phyloP scores from a whole-genome alignment of 2,797 vertebrate genomes.

The Chrosomus eos region DNA sequence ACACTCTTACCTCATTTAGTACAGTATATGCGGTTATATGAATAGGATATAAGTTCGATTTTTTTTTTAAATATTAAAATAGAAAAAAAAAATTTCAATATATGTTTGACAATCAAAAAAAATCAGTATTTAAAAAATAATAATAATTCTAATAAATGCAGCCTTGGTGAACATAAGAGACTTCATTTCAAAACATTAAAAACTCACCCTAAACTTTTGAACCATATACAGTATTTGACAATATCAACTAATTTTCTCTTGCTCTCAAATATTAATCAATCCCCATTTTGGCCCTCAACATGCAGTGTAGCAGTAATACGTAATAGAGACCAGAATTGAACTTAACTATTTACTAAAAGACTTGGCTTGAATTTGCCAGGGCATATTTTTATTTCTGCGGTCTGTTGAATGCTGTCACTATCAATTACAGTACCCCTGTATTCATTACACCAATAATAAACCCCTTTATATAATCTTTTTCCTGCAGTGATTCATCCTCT shows the following conservation, averaged over 20 bases:
- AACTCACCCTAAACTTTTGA: conserved; percentile 16
- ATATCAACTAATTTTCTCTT: not conserved
- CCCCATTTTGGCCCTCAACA: not conserved
- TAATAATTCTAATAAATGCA: not conserved
- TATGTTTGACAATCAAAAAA: too few species aligned
- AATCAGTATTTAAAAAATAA: too few species aligned
- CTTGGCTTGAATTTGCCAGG: conserved; percentile 10
- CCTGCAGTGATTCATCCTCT: conserved; percentile 36
- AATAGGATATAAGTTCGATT: too few species aligned
- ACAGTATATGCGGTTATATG: too few species aligned
- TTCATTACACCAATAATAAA: conserved; percentile 34
- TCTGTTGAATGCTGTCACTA: conserved; percentile 35
- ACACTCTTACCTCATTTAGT: too few species aligned
- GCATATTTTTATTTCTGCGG: conserved; percentile 41
- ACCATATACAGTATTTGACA: conserved; percentile 4
- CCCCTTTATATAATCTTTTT: conserved; percentile 32
- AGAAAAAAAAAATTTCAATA: not conserved
- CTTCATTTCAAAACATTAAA: not conserved
- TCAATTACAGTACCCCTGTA: conserved; percentile 16
- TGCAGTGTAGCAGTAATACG: conserved; percentile 8
- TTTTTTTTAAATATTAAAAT: not conserved
- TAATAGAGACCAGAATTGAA: conserved; percentile 20
- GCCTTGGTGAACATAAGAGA: not conserved
- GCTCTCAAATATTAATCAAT: conserved; percentile 15
- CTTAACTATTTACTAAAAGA: conserved; percentile 31